phyloP scores from a whole-genome alignment of 2,888 invertebrate genomes.

The Nasonia oneida region DNA sequence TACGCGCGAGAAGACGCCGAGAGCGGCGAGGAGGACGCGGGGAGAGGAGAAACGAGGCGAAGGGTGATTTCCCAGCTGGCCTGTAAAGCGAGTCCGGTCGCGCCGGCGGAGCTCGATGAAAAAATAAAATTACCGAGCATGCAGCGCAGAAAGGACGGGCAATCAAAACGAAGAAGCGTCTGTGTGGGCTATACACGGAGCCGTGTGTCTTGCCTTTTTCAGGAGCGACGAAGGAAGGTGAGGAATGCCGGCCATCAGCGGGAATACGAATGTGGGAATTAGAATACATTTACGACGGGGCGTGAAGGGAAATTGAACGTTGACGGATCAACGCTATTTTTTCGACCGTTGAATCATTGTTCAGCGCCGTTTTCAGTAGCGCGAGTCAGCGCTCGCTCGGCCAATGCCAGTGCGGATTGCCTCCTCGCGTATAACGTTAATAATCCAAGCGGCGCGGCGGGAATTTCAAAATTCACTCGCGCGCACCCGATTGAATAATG shows the following conservation, averaged over 20 bases:
- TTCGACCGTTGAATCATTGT: background rate
- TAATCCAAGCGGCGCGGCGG: too few relatives aligned
- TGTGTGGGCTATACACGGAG: too few relatives aligned
- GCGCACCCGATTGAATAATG: background rate
- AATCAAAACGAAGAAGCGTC: slow-evolving; percentile 56
- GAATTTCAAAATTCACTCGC: too few relatives aligned
- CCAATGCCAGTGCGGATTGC: background rate
- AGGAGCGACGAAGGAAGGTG: background rate
- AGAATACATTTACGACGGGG: slow-evolving; percentile 45
- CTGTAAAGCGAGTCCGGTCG: slow-evolving; percentile 78
- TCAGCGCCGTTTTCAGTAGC: background rate
- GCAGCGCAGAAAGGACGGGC: slow-evolving; percentile 49
- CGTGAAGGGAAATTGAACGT: slow-evolving; percentile 41
- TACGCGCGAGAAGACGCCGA: background rate
- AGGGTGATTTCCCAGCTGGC: slow-evolving; percentile 81
- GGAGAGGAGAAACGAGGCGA: slow-evolving; percentile 63
- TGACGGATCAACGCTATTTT: background rate
- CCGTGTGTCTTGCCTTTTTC: slow-evolving; percentile 20
- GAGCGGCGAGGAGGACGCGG: slow-evolving; percentile 65
- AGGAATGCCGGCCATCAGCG: background rate
- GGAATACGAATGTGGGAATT: slow-evolving; percentile 60
- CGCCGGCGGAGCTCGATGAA: slow-evolving; percentile 55
- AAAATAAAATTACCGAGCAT: slow-evolving; percentile 61
- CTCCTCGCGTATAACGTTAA: too few relatives aligned
- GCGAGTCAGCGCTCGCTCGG: background rate